Base-by-base conservation (phyloP, 2,888 invertebrate species). In the Strigamia crassipes region DNA sequence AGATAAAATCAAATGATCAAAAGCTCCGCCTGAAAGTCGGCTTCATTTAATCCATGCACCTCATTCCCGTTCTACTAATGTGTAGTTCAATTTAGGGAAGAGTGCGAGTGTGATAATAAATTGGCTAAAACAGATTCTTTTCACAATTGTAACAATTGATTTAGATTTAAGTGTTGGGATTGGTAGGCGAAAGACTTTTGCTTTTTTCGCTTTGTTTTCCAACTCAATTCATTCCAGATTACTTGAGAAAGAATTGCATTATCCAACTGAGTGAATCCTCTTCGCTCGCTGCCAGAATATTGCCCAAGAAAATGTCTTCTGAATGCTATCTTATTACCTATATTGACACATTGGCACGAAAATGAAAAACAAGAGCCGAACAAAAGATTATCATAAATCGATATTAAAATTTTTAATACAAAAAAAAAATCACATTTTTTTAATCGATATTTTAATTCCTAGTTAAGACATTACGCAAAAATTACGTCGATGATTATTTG, bases 241-340 rank as follows among this genome's bases (percentile, higher is more conserved):
- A 61, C 61, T 61, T 61, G 21, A 61, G 61, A 61, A 61, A 61
- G 61, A 61, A 61, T 61, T 61, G 61, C 61, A 61, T 61, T 61
- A 61, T 61, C 61, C 61, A 61, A 61, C 18, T 61, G 18, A 61
- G 18, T 61, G 61, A 61, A 61, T 56, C 61, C 61, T 23, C 61
- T 61, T 61, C 10, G 21, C 18, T 21, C 18, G 23, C 18, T 61
- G 23, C 42, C 21, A 61, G 61, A 61, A 61, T 61, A 61, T 61
- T 61, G 61, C 61, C 18, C 61, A 61, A 61, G 61, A 61, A 61
- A 18, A 21, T 61, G 18, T 61, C 10, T 61, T 23, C 23, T 18
- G 4, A 61, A 61, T 61, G 61, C 61, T 61, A 61, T 61, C 61
- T 61, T 23, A 61, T 15, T 9, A 61, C 61, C 15, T 3, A 61